Evolutionary conservation across 2,113 vertebrate genomes (phyloP), one percentile per base, ranked within the genome.

Genomic region (Poecilia latipinna): DNA sequence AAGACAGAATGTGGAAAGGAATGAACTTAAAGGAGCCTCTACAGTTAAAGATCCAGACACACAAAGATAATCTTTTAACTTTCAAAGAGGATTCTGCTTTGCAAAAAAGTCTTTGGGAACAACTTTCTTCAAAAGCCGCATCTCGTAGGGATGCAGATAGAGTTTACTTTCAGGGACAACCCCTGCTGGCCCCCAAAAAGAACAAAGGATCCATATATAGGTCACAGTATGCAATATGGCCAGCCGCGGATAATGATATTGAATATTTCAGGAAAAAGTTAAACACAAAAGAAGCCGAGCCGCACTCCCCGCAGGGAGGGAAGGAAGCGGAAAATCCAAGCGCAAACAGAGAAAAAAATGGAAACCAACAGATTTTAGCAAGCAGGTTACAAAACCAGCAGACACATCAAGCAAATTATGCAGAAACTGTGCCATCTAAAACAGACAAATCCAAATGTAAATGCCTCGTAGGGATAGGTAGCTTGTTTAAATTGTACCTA

Each of bases 171-270:
- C 61, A 5, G 37, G 68, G 10, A 67, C 69, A 61, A 13, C 48
- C 19, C 48, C 62, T 24, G 51, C 48, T 71, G 67, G 42, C 15
- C 8, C 37, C 44, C 11, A 48, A 60, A 15, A 29, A 68, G 61
- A 54, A 74, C 39, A 71, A 61, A 72, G 62, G 65, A 61, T 61
- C 82, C 61, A 70, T n/a, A 60, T 80, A 77, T 31, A 78, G 72
- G 54, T 64, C 3, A 19, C 33, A 10, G 77, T 2, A 22, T 31
- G 15, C 73, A 62, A 65, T 65, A 4, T 74, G 22, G 70, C 68
- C 71, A 1, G 3, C 73, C 64, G 63, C 12, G 32, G 72, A 65
- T 2, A 29, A 65, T 57, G 33, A 82, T 60, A 48, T 73, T 63
- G 67, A 74, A 73, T 62, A 74, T 82, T 79, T 74, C 65, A 86